phyloP scores from a whole-genome alignment of 2,113 vertebrate genomes.

The Alligator mississippiensis region DNA sequence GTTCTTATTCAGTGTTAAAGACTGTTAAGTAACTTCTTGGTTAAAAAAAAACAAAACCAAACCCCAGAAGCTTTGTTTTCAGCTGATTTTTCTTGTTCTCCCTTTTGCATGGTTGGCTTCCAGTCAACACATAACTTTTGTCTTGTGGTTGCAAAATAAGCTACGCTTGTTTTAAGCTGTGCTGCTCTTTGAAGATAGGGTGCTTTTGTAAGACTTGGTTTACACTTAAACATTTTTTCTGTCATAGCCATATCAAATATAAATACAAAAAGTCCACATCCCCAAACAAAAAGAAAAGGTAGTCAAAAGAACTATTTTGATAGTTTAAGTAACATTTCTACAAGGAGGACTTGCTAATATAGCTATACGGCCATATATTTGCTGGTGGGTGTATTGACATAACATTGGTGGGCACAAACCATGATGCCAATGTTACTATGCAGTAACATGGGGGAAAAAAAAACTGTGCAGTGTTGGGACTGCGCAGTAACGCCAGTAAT shows the following conservation, averaged over 20 bases:
- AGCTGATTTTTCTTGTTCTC: neutral
- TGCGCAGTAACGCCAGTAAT: too few relatives aligned
- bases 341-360: neutral
- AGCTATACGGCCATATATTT: neutral
- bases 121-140: neutral
- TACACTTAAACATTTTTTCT: neutral
- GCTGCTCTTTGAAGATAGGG: neutral
- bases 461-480: too few relatives aligned
- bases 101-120: neutral
- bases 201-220: neutral
- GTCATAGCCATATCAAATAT: neutral
- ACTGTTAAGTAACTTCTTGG: neutral
- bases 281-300: too few relatives aligned
- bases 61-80: neutral
- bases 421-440: too few relatives aligned
- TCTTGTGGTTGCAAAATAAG: neutral
- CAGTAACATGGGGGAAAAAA: too few relatives aligned
- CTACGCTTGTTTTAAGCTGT: neutral
- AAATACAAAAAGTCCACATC: too few relatives aligned
- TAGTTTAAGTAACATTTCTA: neutral
- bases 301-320: neutral
- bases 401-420: too few relatives aligned
- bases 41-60: neutral
- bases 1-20: neutral
- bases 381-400: neutral